A percentile compares a stretch with the other conserved stretches of the same genome.
These are phyloP conservation scores for Erebia ligea DNA, from an alignment of 2,888 invertebrate genomes.

Conservation along the genomic window DNA sequence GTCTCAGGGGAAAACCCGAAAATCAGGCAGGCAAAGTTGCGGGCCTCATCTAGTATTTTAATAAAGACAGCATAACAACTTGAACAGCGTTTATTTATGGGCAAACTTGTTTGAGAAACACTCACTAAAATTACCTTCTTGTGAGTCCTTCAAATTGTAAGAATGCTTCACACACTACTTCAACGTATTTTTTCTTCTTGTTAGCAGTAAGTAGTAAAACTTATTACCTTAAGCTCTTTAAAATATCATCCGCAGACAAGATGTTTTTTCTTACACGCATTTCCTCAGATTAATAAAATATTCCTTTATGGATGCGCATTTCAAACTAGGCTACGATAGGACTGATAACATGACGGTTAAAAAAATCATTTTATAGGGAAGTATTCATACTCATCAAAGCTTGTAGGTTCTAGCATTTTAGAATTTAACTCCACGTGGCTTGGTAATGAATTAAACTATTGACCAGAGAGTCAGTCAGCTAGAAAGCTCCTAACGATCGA, in stretches of 20 bases:
- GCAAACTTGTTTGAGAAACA: slow-evolving; percentile 26
- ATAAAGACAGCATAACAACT: slow-evolving; percentile 15
- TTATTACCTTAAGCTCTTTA: slow-evolving; percentile 12
- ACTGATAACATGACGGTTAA: too few species aligned
- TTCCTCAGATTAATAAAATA: too few species aligned
- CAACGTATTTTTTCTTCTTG: slow-evolving; percentile 10
- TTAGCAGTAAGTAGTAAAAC: slow-evolving; percentile 5
- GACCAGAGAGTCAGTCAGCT: background rate
- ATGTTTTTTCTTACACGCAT: background rate
- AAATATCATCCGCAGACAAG: slow-evolving; percentile 4
- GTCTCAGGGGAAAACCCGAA: background rate
- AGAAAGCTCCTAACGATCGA: slow-evolving; percentile 8
- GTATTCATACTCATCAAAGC: background rate
- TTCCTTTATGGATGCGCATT: too few species aligned
- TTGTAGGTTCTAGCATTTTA: background rate
- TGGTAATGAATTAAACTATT: slow-evolving; percentile 12
- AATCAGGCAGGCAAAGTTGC: background rate
- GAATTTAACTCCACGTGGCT: background rate
- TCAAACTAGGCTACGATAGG: too few species aligned
- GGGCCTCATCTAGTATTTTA: slow-evolving; percentile 3
- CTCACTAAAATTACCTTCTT: slow-evolving; percentile 28
- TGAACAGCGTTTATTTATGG: slow-evolving; percentile 23
- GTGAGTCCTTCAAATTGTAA: slow-evolving; percentile 24
- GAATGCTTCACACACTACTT: slow-evolving; percentile 22
- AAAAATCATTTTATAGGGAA: background rate